Evolutionary conservation across 2,888 invertebrate species (phyloP).

Genomic region (Therioaphis trifolii): DNA sequence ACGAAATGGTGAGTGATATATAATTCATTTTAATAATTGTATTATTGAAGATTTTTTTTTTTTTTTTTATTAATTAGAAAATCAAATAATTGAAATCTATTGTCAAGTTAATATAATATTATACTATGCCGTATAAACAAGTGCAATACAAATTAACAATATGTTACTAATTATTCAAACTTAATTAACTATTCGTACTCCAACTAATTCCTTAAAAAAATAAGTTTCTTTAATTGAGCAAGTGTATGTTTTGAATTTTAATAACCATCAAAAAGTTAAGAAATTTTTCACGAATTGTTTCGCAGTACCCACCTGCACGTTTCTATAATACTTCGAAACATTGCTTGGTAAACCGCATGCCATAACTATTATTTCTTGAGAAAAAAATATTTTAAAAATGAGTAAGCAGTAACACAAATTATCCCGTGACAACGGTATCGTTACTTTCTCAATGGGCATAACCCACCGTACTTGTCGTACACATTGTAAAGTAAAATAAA

Average conservation of each 20-base stretch:
- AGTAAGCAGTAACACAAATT: background rate
- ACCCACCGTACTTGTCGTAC: no score
- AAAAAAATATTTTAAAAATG: background rate
- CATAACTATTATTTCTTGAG: background rate
- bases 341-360: background rate
- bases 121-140: background rate
- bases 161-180: slow-evolving; percentile 39
- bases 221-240: background rate
- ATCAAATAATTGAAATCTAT: background rate
- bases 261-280: slow-evolving; percentile 30
- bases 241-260: slow-evolving; percentile 19
- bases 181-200: slow-evolving; percentile 35
- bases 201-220: slow-evolving; percentile 4
- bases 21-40: background rate
- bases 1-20: slow-evolving; percentile 74
- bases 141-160: slow-evolving; percentile 20
- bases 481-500: no score
- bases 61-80: background rate
- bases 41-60: background rate
- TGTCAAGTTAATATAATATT: background rate
- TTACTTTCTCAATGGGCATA: no score
- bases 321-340: background rate
- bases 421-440: background rate
- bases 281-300: background rate
- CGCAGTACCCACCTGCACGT: background rate